Base-by-base conservation (phyloP, 2,888 invertebrate species). In the Drosophila pseudotalamancana region DNA sequence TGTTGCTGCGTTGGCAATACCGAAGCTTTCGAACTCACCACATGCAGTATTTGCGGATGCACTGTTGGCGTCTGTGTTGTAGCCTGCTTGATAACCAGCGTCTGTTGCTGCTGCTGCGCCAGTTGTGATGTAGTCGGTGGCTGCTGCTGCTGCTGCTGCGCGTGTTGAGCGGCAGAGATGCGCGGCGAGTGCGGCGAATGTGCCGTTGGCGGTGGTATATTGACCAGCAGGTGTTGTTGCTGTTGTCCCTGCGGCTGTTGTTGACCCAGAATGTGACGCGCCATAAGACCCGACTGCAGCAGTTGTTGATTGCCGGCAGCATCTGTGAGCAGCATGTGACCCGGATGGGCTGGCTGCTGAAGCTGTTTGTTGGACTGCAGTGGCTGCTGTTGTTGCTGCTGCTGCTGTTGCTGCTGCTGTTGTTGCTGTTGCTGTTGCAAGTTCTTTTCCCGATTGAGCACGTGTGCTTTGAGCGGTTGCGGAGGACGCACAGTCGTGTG, bases 381-480 rank as follows among this genome's bases (percentile, higher is more conserved):
- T 12, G n/a, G n/a, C n/a, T 79, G 77, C 23, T 83, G 76, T n/a
- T 80, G 75, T 6, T 72, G 64, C 6, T 80, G 79, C 1, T 75
- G 81, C 1, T 80, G 88, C 4, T 85, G 87, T 1, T 81, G 75
- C n/a, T 74, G 82, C 11, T 81, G 76, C 1, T 72, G 71, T 3
- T 79, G 78, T 1, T 77, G 85, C 0, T 84, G 79, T 8, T 78
- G 85, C 9, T 86, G 88, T 6, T 88, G 88, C 4, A 88, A 74
- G 21, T 84, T 84, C 70, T 91, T 90, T 69, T 93, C 93, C 27
- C 93, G 92, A 50, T 93, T 94, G 16, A 94, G 85, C 3, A 94
- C 94, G 67, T 94, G 94, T 1, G 94, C 94, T 79, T 94, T 94
- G 2, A 94, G 89, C 4, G 93, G 93, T 16, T 94, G 94, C 0